Percentiles rank a stretch among this genome's conserved stretches.
Evolutionary conservation across 92 coral and sea anemone genomes (phyloP).

Genomic region (Muricea muricata): DNA sequence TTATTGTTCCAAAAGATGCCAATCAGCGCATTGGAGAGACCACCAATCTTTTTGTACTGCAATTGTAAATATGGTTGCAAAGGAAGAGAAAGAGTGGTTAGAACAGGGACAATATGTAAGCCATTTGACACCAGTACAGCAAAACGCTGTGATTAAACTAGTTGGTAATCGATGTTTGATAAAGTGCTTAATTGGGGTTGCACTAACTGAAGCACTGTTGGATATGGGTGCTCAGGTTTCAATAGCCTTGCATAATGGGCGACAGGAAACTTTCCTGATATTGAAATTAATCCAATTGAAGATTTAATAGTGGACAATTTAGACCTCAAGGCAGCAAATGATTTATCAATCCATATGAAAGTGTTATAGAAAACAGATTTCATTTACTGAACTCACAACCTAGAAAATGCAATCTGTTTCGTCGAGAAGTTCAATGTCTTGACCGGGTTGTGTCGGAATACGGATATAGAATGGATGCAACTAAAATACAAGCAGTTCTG

Average conservation of each 20-base stretch:
- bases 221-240: constrained; percentile 29
- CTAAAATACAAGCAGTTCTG: too few relatives aligned
- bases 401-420: too few relatives aligned
- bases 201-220: not conserved
- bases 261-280: constrained; percentile 6
- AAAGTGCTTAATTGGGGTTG: constrained; percentile 12
- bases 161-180: constrained; percentile 12
- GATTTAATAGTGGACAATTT: constrained; percentile 15
- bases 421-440: too few relatives aligned
- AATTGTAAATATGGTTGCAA: constrained; percentile 24
- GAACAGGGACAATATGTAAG: constrained; percentile 37
- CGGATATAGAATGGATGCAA: too few relatives aligned
- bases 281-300: constrained; percentile 18
- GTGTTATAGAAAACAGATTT: constrained; percentile 10
- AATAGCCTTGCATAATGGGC: constrained; percentile 21
- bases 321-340: constrained; percentile 33
- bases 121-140: constrained; percentile 31
- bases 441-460: too few relatives aligned
- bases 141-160: constrained; percentile 18
- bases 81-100: constrained; percentile 31
- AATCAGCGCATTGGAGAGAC: constrained; percentile 6
- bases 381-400: constrained; percentile 5
- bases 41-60: constrained; percentile 7
- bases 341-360: not conserved
- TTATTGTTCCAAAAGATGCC: constrained; percentile 25